These are phyloP conservation scores for Onychomys arenicola DNA, from an alignment of 2,797 vertebrate genomes.

Conservation along the genomic window DNA sequence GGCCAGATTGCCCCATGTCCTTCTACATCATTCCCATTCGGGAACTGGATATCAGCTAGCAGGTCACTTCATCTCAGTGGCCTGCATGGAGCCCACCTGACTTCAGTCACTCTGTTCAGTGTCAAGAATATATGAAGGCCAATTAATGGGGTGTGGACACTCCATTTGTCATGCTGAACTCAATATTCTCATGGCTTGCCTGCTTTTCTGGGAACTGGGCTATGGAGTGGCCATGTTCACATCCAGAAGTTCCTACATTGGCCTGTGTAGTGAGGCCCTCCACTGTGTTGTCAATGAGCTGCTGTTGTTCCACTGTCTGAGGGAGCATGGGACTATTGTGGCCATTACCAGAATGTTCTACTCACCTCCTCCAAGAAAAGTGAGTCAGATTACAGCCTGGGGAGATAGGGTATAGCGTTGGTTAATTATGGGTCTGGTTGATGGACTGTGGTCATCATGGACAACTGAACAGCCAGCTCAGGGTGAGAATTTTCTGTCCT, in stretches of 20 bases:
- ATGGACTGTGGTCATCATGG: neutral
- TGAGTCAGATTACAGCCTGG: neutral
- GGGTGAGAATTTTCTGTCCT: neutral
- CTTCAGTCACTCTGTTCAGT: neutral
- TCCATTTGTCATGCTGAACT: too few relatives aligned
- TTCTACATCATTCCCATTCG: neutral
- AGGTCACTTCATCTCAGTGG: neutral
- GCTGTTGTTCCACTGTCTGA: conserved; percentile 56
- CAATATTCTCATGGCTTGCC: too few relatives aligned
- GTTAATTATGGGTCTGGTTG: too few relatives aligned
- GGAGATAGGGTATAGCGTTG: too few relatives aligned
- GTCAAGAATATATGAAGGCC: conserved; percentile 40
- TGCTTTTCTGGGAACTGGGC: too few relatives aligned
- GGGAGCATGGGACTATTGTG: neutral
- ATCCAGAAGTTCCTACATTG: too few relatives aligned
- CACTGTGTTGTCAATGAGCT: too few relatives aligned
- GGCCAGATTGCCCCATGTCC: too few relatives aligned
- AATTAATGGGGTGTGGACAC: neutral
- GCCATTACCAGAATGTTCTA: neutral
- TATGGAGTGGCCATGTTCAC: too few relatives aligned
- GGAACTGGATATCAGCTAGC: too few relatives aligned
- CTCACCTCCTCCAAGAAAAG: conserved; percentile 69
- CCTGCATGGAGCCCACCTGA: neutral
- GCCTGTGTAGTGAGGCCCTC: too few relatives aligned
- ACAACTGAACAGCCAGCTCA: too few relatives aligned